phyloP scores from a whole-genome alignment of 2,888 invertebrate genomes.

The Brassicogethes aeneus region DNA sequence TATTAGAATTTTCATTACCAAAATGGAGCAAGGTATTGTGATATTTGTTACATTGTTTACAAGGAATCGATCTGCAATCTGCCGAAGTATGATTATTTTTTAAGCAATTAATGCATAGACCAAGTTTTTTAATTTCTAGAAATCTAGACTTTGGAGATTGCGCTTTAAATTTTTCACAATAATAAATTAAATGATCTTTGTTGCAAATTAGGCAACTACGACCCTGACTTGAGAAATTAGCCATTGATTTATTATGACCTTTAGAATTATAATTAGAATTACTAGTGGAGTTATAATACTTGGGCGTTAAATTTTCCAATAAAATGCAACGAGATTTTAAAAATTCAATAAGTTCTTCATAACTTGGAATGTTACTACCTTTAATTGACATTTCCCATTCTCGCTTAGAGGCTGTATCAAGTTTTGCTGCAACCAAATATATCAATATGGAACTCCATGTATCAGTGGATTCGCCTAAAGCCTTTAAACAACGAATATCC shows the following conservation, averaged over 20 bases:
- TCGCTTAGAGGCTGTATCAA: not conserved
- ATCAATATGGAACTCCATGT: not conserved
- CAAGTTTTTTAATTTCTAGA: slow-evolving; percentile 3
- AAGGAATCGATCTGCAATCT: too few species aligned
- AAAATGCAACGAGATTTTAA: not conserved
- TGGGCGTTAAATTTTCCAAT: slow-evolving; percentile 1
- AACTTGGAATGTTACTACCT: not conserved
- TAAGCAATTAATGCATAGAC: slow-evolving; percentile 3
- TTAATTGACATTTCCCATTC: slow-evolving; percentile 1
- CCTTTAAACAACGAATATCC: too few species aligned
- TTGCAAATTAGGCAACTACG: slow-evolving; percentile 2
- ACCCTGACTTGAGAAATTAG: too few species aligned
- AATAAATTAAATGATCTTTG: slow-evolving; percentile 2
- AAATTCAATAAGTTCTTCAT: not conserved
- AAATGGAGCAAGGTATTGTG: too few species aligned
- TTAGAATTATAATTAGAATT: too few species aligned
- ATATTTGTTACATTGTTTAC: too few species aligned
- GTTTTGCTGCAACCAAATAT: not conserved
- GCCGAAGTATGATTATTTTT: slow-evolving; percentile 1
- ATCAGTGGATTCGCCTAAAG: not conserved
- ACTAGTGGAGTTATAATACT: not conserved
- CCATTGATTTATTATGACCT: too few species aligned
- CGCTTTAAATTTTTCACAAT: slow-evolving; percentile 1
- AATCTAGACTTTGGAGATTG: not conserved
- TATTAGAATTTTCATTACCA: too few species aligned